These are phyloP conservation scores for Alentia gelatinosa DNA, from an alignment of 2,888 invertebrate genomes.

Conservation along the genomic window DNA sequence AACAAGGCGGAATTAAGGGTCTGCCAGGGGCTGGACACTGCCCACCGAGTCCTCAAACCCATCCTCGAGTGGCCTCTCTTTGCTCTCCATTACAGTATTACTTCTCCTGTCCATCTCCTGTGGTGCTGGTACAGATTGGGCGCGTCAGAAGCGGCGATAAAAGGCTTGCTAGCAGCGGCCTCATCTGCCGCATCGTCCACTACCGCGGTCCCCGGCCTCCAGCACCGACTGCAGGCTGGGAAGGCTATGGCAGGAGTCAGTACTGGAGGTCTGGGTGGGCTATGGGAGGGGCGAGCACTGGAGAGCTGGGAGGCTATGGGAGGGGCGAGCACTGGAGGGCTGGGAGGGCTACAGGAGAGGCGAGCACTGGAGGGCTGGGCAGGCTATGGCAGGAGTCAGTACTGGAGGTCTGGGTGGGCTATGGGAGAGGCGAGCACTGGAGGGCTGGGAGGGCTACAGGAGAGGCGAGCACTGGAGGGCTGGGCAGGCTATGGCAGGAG, in stretches of 20 bases:
- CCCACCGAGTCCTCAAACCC: too few relatives aligned
- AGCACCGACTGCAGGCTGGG: not conserved
- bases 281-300: not conserved
- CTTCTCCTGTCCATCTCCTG: not conserved
- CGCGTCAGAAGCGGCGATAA: not conserved
- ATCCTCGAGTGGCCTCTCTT: too few relatives aligned
- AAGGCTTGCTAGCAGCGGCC: not conserved
- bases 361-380: too few relatives aligned
- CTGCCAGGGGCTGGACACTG: too few relatives aligned
- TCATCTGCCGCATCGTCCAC: not conserved
- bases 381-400: not conserved
- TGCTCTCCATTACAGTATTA: not conserved
- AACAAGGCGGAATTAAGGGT: too few relatives aligned
- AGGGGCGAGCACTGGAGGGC: not conserved
- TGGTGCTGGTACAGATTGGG: not conserved
- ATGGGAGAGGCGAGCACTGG: not conserved
- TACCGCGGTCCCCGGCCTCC: too few relatives aligned
- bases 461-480: too few relatives aligned
- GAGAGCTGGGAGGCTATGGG: not conserved
- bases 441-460: not conserved
- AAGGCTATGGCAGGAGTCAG: not conserved
- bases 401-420: too few relatives aligned
- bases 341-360: too few relatives aligned
- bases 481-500: too few relatives aligned
- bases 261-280: too few relatives aligned